These are phyloP conservation scores for Cinara cedri DNA, from an alignment of 2,888 invertebrate genomes.

Conservation along the genomic window DNA sequence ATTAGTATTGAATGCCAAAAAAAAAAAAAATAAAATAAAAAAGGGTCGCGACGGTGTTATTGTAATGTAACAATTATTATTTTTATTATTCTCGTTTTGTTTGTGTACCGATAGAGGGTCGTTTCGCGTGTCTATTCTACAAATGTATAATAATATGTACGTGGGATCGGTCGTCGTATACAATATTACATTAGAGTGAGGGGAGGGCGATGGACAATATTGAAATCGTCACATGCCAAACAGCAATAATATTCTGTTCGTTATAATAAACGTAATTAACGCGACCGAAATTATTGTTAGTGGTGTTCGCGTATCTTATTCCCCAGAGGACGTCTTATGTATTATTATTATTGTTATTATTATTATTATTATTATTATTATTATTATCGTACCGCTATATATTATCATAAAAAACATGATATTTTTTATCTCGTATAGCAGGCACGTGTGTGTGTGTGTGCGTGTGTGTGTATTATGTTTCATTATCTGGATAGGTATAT, in stretches of 20 bases:
- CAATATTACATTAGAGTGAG: too few relatives aligned
- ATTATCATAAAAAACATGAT: too few relatives aligned
- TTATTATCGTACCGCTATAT: too few relatives aligned
- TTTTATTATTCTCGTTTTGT: constrained; percentile 22
- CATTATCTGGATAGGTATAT: too few relatives aligned
- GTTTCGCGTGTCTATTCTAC: constrained; percentile 33
- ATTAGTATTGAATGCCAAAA: constrained; percentile 1
- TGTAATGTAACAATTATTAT: constrained; percentile 39
- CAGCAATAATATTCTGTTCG: constrained; percentile 21
- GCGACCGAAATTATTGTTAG: not conserved
- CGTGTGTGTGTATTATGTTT: too few relatives aligned
- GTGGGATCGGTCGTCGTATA: not conserved
- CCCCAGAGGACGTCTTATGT: not conserved
- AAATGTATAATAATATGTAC: not conserved
- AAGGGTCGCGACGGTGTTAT: not conserved
- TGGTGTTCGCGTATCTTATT: not conserved
- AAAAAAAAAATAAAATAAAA: not conserved
- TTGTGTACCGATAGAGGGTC: not conserved
- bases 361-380: too few relatives aligned
- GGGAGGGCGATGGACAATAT: not conserved
- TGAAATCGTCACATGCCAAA: constrained; percentile 42
- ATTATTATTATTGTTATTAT: too few relatives aligned
- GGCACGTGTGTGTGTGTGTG: too few relatives aligned
- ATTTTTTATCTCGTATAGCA: too few relatives aligned
- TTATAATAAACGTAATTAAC: constrained; percentile 26